Conservation (phyloP, 2,113 vertebrate species). For the Garra rufa region DNA sequence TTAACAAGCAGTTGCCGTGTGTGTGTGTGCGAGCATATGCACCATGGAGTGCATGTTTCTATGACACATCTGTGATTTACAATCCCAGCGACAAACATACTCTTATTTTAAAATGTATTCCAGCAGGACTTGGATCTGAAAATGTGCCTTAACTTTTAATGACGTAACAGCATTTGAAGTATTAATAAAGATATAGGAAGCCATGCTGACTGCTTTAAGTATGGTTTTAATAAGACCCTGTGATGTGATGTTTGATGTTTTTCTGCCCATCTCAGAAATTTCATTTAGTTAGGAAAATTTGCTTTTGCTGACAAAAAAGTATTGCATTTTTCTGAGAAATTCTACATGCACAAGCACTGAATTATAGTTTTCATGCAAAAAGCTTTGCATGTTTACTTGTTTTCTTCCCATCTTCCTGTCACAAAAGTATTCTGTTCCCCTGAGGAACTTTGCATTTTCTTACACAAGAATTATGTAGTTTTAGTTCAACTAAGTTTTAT, state of each 20-base stretch:
- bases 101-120: slow-evolving; percentile 12
- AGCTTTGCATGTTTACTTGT: background rate
- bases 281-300: background rate
- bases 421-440: background rate
- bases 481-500: background rate
- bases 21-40: slow-evolving; percentile 19
- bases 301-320: background rate
- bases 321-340: too few relatives aligned
- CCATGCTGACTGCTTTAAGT: background rate
- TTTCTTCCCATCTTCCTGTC: background rate
- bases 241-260: background rate
- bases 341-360: too few relatives aligned
- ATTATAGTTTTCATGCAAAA: background rate
- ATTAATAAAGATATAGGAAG: slow-evolving; percentile 34
- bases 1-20: background rate
- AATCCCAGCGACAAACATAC: slow-evolving; percentile 2
- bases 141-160: slow-evolving; percentile 57
- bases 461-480: background rate
- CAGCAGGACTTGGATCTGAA: slow-evolving; percentile 47
- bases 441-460: background rate
- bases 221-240: background rate
- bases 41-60: slow-evolving; percentile 14
- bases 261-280: background rate
- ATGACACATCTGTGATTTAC: slow-evolving; percentile 31
- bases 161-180: slow-evolving; percentile 25